phyloP scores from a whole-genome alignment of 2,113 vertebrate genomes.

The Myotis yumanensis region DNA sequence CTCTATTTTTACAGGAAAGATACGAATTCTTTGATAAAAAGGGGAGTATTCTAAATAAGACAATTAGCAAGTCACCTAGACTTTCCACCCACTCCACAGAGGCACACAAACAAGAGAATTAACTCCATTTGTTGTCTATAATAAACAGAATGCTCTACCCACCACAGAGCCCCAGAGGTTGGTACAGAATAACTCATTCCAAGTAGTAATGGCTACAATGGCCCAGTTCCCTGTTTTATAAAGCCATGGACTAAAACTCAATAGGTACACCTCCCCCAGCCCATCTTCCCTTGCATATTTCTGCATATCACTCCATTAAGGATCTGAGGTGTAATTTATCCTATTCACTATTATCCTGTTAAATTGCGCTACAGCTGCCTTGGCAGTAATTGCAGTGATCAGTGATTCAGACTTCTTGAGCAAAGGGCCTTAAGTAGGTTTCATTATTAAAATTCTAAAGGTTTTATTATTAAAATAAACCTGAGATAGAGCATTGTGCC shows the following conservation, averaged over 20 bases:
- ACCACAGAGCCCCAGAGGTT: constrained; percentile 32
- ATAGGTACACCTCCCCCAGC: not conserved
- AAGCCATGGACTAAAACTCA: constrained; percentile 20
- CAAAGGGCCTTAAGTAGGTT: constrained; percentile 70
- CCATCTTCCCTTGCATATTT: constrained; percentile 41
- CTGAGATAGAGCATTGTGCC: constrained; percentile 30
- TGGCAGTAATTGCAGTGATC: constrained; percentile 73
- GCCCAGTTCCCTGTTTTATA: constrained; percentile 37
- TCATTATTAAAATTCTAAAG: constrained; percentile 76
- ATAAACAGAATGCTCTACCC: constrained; percentile 59
- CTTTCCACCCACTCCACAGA: constrained; percentile 56
- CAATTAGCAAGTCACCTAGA: constrained; percentile 65
- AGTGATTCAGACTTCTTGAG: constrained; percentile 75
- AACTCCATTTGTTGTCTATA: constrained; percentile 56
- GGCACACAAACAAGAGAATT: constrained; percentile 61
- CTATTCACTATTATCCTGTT: constrained; percentile 74
- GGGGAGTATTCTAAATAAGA: constrained; percentile 44
- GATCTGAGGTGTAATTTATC: constrained; percentile 72
- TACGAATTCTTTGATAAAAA: constrained; percentile 29
- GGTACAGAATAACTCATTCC: constrained; percentile 52
- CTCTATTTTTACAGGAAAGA: constrained; percentile 53
- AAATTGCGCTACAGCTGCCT: constrained; percentile 75
- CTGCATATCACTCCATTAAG: constrained; percentile 64
- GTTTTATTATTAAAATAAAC: constrained; percentile 79
- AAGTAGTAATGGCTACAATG: not conserved